These are phyloP conservation scores for Chrysolina americana DNA, from an alignment of 2,888 invertebrate genomes.

Conservation along the genomic window DNA sequence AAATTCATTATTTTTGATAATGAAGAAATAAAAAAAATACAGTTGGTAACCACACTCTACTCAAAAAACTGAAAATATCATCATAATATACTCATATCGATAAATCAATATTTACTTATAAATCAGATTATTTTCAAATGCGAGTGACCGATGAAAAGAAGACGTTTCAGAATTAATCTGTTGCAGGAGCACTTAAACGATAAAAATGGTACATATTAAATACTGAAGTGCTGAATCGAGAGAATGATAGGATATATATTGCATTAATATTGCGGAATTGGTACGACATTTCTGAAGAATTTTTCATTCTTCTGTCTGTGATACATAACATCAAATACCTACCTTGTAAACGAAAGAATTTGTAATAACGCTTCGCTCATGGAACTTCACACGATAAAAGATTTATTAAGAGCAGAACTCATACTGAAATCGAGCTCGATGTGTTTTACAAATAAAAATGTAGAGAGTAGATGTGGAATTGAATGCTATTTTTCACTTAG, in stretches of 20 bases:
- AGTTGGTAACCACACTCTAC: too few species aligned
- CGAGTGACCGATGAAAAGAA: too few species aligned
- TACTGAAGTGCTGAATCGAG: constrained; percentile 23
- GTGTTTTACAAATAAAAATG: not conserved
- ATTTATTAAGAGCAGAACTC: constrained; percentile 32
- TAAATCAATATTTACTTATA: too few species aligned
- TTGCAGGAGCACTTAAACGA: not conserved
- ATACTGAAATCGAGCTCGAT: constrained; percentile 9
- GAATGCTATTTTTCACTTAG: not conserved
- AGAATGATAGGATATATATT: constrained; percentile 39
- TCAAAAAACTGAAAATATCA: too few species aligned
- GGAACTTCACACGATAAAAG: constrained; percentile 35
- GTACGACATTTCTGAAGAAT: constrained; percentile 46
- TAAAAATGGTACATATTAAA: constrained; percentile 31
- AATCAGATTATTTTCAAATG: too few species aligned
- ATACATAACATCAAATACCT: constrained; percentile 41
- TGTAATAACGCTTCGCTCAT: constrained; percentile 36
- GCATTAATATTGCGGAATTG: constrained; percentile 43
- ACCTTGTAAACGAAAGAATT: constrained; percentile 40
- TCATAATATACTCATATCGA: too few species aligned
- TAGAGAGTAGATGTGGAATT: not conserved
- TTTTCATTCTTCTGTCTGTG: constrained; percentile 50
- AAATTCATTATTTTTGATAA: too few species aligned
- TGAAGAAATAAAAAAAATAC: too few species aligned
- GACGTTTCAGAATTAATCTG: not conserved